These are phyloP conservation scores for Tragelaphus strepsiceros DNA, from an alignment of 2,113 vertebrate genomes.

Conservation along the genomic window DNA sequence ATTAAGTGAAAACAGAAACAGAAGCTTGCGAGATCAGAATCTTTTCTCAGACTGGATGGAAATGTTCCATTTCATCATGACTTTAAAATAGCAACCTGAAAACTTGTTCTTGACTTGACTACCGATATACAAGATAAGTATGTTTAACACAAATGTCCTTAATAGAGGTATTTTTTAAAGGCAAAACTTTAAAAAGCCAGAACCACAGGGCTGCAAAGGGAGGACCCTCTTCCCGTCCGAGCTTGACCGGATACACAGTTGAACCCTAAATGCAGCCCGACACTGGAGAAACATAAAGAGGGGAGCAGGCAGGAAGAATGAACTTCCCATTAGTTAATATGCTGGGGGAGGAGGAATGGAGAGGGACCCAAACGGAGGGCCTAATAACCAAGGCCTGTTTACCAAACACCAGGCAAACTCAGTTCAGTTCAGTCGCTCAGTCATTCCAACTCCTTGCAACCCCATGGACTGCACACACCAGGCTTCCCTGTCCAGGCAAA, in stretches of 20 bases:
- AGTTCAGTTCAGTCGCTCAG: background rate
- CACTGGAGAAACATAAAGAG: background rate
- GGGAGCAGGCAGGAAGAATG: background rate
- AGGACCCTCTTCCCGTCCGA: background rate
- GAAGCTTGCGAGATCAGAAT: background rate
- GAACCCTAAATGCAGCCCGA: background rate
- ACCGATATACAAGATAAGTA: background rate
- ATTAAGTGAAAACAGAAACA: background rate
- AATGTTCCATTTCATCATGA: background rate
- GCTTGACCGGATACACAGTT: background rate
- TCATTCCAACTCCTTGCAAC: background rate
- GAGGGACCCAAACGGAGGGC: background rate
- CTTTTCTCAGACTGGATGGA: background rate
- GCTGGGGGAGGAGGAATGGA: background rate
- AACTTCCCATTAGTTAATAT: background rate
- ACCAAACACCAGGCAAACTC: background rate
- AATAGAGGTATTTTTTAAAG: background rate
- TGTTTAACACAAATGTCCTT: background rate
- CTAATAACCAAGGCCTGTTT: background rate
- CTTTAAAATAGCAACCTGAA: background rate
- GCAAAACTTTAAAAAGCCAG: background rate
- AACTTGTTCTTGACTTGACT: background rate
- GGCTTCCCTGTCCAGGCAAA: background rate
- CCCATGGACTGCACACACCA: background rate
- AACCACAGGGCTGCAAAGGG: background rate